Base-by-base conservation (phyloP, 2,888 invertebrate species). In the Ornithoptera alexandrae region DNA sequence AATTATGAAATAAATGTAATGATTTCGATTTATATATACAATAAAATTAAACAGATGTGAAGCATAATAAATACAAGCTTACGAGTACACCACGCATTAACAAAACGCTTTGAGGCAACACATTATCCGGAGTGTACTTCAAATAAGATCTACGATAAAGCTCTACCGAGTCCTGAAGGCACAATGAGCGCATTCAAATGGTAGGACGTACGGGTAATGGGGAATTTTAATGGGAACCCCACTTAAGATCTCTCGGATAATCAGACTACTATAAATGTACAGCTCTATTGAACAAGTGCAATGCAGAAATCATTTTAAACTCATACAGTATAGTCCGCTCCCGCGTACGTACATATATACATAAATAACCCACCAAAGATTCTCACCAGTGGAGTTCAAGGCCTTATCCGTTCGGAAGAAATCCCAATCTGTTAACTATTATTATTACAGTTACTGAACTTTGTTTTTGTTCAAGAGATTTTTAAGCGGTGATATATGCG, bases 131-230 rank as follows among this genome's bases (percentile, higher is more conserved):
- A 22, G 15, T 46, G 59, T 53, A 63, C 61, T 62, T 73, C 71
- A 69, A 75, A 77, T 79, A 77, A 81, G 81, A 84, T 83, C 76
- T 69, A 72, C 74, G 82, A 84, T 85, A 84, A 81, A 76, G 74
- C 81, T 81, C 84, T 84, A 82, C 81, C 77, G 76, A 72, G 74
- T 84, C 82, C 81, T 78, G 76, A 72, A 75, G 77, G 81, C 81
- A 86, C 84, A 88, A 86, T 85, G 81, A 79, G 72, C 80, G 79
- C 79, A 84, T 85, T 85, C 81, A 85, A 74, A 78, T 71, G 76
- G 74, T 72, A 74, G 79, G 76, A 79, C 79, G 75, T 76, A 77
- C 69, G 72, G 71, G 71, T 73, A 72, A 74, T 73, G 75, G 77
- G 74, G 81, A 79, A 84, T 82, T 77, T 82, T 82, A 84, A 84